A percentile compares a stretch with the other conserved stretches of the same genome.
Evolutionary conservation across 2,888 invertebrate genomes (phyloP).

Genomic region (Microctonus aethiopoides): DNA sequence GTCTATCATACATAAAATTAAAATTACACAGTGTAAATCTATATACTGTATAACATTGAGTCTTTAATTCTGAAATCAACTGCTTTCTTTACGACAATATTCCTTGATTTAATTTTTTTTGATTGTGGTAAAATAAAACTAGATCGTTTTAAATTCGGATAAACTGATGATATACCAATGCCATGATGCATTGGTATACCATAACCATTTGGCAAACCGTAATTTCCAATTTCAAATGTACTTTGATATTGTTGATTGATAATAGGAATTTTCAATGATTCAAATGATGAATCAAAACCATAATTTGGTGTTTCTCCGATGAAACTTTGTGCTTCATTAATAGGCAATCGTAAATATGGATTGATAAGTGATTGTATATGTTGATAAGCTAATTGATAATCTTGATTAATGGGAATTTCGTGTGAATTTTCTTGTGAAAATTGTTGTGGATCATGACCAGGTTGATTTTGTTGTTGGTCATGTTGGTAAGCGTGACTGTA

Average conservation of each 20-base stretch:
- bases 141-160: conserved; percentile 1
- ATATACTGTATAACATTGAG: conserved; percentile 39
- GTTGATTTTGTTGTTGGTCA: conserved; percentile 27
- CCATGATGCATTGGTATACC: not conserved
- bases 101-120: conserved; percentile 14
- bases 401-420: conserved; percentile 15
- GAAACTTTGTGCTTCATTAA: not conserved
- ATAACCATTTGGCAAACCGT: not conserved
- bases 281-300: conserved; percentile 3
- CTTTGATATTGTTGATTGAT: conserved; percentile 36
- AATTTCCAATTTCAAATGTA: conserved; percentile 25
- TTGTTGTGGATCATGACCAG: conserved; percentile 27
- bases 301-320: conserved; percentile 4
- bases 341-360: conserved; percentile 32
- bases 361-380: conserved; percentile 34
- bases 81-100: conserved; percentile 31
- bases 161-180: not conserved
- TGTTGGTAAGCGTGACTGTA: conserved; percentile 26
- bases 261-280: conserved; percentile 44
- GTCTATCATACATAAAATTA: conserved; percentile 12
- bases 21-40: conserved; percentile 18
- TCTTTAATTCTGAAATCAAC: conserved; percentile 35
- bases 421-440: conserved; percentile 26
- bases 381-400: conserved; percentile 28
- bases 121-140: not conserved